These are phyloP conservation scores for Scyliorhinus canicula DNA, from an alignment of 2,797 vertebrate genomes.

Conservation along the genomic window DNA sequence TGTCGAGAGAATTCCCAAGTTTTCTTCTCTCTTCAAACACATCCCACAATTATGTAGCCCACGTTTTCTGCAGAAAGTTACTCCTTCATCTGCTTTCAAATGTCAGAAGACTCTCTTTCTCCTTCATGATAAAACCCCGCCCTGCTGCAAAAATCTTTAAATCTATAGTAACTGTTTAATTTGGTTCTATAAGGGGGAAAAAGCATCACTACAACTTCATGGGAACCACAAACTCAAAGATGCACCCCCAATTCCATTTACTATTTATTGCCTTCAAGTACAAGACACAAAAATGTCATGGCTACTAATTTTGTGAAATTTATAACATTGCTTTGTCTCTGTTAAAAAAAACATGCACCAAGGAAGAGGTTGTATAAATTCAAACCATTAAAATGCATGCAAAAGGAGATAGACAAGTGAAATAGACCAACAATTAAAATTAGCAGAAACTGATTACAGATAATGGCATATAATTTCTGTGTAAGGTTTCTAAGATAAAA, in stretches of 20 bases:
- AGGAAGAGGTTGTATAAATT: not conserved
- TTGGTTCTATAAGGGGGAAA: not conserved
- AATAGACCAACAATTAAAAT: not conserved
- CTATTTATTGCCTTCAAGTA: not conserved
- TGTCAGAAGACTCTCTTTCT: not conserved
- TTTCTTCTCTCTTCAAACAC: not conserved
- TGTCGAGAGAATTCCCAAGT: not conserved
- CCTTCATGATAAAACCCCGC: not conserved
- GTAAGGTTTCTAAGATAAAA: not conserved
- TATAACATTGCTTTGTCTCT: not conserved
- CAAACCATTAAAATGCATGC: not conserved
- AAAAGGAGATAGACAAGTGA: not conserved
- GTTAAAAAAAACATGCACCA: not conserved
- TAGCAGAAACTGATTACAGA: not conserved
- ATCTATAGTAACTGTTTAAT: not conserved
- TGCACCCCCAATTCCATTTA: not conserved
- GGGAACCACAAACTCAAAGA: not conserved
- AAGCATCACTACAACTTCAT: not conserved
- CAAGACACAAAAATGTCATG: not conserved
- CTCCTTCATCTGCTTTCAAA: not conserved
- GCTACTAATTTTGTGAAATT: not conserved
- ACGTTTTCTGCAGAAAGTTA: not conserved
- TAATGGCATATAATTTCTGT: not conserved
- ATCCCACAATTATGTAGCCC: not conserved
- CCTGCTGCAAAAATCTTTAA: not conserved